phyloP scores from a whole-genome alignment of 2,797 vertebrate genomes.

The Rhinoraja longicauda region DNA sequence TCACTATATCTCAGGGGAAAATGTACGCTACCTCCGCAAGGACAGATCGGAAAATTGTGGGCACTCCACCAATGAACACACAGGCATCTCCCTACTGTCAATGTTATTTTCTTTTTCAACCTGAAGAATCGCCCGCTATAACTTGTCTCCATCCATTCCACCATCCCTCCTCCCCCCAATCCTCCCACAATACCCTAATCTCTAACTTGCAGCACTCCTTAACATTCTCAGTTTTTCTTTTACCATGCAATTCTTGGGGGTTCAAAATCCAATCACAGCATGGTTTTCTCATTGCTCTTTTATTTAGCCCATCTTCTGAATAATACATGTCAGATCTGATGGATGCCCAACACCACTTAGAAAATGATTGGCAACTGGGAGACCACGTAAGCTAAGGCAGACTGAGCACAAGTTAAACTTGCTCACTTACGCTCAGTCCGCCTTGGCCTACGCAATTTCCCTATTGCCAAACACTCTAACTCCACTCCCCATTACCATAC shows the following conservation, averaged over 20 bases:
- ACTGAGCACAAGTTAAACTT: too few species aligned
- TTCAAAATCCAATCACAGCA: neutral
- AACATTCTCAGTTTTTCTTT: neutral
- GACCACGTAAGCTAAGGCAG: too few species aligned
- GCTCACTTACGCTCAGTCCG: too few species aligned
- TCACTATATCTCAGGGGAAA: neutral
- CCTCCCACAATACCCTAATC: too few species aligned
- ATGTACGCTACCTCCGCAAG: too few species aligned
- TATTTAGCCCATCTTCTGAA: neutral
- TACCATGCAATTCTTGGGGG: neutral
- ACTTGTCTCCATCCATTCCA: too few species aligned
- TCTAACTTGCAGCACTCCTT: neutral
- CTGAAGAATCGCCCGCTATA: neutral
- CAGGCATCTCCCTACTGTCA: neutral
- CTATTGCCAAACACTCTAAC: too few species aligned
- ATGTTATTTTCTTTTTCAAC: neutral
- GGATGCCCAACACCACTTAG: neutral
- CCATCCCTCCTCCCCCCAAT: too few species aligned
- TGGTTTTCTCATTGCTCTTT: neutral
- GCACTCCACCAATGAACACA: neutral
- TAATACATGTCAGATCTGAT: neutral
- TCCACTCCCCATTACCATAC: too few species aligned
- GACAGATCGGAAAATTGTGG: neutral
- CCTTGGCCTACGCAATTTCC: too few species aligned
- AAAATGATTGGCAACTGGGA: too few species aligned